These are phyloP conservation scores for Rhinogobio ventralis DNA, from an alignment of 2,797 vertebrate genomes.

Conservation along the genomic window DNA sequence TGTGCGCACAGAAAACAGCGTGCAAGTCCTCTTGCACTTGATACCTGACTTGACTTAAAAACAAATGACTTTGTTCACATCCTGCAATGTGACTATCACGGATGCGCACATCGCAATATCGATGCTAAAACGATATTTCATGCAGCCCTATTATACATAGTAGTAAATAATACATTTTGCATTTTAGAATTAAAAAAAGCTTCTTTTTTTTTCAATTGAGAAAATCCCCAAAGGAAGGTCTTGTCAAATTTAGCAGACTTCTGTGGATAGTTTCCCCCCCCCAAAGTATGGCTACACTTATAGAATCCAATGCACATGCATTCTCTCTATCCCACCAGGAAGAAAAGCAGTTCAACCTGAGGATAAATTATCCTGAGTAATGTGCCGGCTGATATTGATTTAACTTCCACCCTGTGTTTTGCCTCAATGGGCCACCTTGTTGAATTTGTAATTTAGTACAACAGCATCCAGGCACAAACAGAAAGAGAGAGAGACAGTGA, in stretches of 20 bases:
- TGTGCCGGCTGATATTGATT: conserved; percentile 59
- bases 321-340: conserved; percentile 6
- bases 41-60: no score
- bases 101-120: no score
- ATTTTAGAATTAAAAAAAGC: not conserved
- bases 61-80: no score
- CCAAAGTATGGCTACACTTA: not conserved
- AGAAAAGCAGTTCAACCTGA: conserved; percentile 37
- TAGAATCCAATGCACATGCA: conserved; percentile 16
- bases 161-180: not conserved
- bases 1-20: no score
- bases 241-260: not conserved
- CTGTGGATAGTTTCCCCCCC: accelerated
- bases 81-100: no score
- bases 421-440: conserved; percentile 59
- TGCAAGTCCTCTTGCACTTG: no score
- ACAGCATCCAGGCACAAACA: conserved; percentile 46
- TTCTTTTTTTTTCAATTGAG: not conserved
- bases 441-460: conserved; percentile 62
- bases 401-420: conserved; percentile 54
- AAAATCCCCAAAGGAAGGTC: not conserved
- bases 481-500: conserved; percentile 13
- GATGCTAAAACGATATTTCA: no score
- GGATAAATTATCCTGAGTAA: conserved; percentile 55
- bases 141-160: not conserved